phyloP scores from a whole-genome alignment of 2,888 invertebrate genomes.

The Resseliella maxima region DNA sequence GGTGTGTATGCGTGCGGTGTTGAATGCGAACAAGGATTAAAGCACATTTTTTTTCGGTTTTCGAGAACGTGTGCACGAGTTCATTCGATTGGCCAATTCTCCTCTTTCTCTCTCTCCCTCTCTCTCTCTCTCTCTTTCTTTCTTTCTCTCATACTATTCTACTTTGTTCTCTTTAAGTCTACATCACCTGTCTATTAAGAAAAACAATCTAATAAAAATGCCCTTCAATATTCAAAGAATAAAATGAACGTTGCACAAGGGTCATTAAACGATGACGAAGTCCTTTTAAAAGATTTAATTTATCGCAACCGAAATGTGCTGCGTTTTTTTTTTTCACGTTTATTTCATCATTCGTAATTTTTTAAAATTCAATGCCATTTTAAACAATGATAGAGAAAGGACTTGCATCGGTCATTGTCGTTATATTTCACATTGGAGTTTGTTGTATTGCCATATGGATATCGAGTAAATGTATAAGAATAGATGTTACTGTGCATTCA shows the following conservation, averaged over 20 bases:
- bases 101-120: too few relatives aligned
- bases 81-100: not conserved
- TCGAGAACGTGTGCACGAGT: not conserved
- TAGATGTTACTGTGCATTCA: too few relatives aligned
- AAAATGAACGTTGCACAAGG: slow-evolving; percentile 8
- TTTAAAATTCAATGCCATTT: not conserved
- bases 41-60: not conserved
- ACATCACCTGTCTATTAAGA: slow-evolving; percentile 6
- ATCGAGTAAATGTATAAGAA: too few relatives aligned
- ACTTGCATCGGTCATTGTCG: not conserved
- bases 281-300: not conserved
- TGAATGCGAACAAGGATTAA: not conserved
- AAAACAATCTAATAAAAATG: slow-evolving; percentile 23
- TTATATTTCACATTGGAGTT: not conserved
- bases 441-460: too few relatives aligned
- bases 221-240: too few relatives aligned
- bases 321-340: not conserved
- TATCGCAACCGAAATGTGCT: not conserved
- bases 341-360: not conserved
- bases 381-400: not conserved
- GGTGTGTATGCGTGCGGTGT: not conserved
- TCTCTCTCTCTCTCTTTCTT: too few relatives aligned
- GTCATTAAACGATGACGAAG: not conserved
- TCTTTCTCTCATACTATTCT: not conserved
- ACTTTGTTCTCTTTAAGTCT: not conserved